Base-by-base conservation (phyloP, 2,888 invertebrate genomes). In the Lithosia quadra region DNA sequence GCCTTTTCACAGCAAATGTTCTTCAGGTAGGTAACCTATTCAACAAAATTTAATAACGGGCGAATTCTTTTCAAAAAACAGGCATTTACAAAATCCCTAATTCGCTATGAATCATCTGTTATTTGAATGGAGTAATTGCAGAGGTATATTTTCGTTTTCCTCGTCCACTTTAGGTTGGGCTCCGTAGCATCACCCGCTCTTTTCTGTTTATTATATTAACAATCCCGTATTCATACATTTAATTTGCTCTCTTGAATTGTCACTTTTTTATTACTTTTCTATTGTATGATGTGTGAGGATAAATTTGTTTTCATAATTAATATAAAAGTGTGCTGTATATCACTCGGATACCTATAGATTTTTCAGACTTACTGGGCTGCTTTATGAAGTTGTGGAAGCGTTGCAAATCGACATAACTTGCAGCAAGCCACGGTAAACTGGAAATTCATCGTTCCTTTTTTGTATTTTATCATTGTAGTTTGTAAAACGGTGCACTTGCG, bases 321-420 rank as follows among this genome's bases (percentile, higher is more conserved):
- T n/a, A 49, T n/a, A 43, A 43, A 15, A 49, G 18, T 28, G 49
- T 49, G 7, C 18, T n/a, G n/a, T n/a, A 49, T 49, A n/a, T n/a
- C 49, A 18, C 49, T 49, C 49, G 9, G 1, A 49, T 49, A 28
- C n/a, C n/a, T 49, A 13, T n/a, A 11, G 11, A 62, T 62, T 62
- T 62, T 28, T 28, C 21, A 24, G 33, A 43, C 33, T 49, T 62
- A 21, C 28, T 24, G 39, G 8, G 43, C 28, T n/a, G 59, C 59
- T 59, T 39, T 39, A 15, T 24, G 18, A 61, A 68, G 53, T 64
- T 60, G n/a, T 21, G 39, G 56, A 61, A 55, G 64, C 49, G 49
- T 60, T 33, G 21, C 43, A 64, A 68, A 60, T 68, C 60, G 64
- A 61, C 60, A 61, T 60, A 65, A 64, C 64, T 59, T 64, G 57